Conservation (phyloP, 2,113 vertebrate species). For the Haplochromis vanheusdeni region DNA sequence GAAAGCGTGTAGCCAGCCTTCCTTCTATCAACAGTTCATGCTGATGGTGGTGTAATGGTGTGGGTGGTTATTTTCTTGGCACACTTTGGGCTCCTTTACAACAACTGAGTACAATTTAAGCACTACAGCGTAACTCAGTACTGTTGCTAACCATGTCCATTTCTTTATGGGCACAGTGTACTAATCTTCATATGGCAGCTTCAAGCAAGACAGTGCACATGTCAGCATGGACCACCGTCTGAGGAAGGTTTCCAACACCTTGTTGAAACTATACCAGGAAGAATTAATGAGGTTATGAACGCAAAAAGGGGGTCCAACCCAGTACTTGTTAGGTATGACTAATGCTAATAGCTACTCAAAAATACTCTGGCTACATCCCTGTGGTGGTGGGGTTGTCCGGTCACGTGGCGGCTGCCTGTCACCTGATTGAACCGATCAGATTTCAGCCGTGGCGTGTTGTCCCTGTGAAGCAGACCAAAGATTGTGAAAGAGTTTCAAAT, state of each 20-base stretch:
- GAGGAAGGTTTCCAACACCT: not conserved
- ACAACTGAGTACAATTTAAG: not conserved
- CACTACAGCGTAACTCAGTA: not conserved
- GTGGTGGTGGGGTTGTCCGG: not conserved
- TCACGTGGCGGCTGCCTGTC: constrained; percentile 37
- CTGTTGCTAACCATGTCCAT: not conserved
- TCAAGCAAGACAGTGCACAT: not conserved
- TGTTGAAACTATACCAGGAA: not conserved
- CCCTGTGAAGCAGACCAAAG: not conserved
- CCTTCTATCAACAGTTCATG: not conserved
- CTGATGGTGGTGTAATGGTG: not conserved
- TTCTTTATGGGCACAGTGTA: not conserved
- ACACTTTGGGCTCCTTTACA: not conserved
- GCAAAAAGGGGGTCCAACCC: not conserved
- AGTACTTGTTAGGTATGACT: not conserved
- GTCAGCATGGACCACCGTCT: not conserved
- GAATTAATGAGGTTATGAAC: not conserved
- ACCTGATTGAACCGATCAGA: constrained; percentile 24
- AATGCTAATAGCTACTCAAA: not conserved
- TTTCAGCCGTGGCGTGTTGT: not conserved
- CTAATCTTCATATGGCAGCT: not conserved
- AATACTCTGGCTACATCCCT: not conserved
- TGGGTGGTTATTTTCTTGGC: not conserved
- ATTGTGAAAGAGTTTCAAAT: not conserved
- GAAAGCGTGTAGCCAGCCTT: not conserved